Evolutionary conservation across 2,797 vertebrate species (phyloP).

Genomic region (Balearica regulorum): DNA sequence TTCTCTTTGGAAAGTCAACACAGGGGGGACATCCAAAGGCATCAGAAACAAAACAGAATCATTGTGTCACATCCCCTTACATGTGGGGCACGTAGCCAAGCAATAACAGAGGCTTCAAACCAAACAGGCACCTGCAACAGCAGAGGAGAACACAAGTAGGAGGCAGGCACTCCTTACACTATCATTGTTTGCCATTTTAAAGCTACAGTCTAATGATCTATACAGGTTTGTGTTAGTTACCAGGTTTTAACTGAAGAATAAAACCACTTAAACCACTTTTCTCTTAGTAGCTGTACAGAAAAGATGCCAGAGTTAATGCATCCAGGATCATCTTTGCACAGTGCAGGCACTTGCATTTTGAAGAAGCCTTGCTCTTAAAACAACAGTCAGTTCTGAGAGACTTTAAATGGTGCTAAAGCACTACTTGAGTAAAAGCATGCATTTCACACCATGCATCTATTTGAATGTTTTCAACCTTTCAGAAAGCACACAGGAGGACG

Average conservation of each 20-base stretch:
- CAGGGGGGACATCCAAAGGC: background rate
- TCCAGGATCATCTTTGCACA: background rate
- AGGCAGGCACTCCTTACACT: background rate
- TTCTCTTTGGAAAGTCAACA: background rate
- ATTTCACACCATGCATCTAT: background rate
- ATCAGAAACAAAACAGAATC: background rate
- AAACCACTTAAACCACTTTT: background rate
- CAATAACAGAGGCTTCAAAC: background rate
- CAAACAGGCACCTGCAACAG: background rate
- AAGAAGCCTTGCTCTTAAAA: background rate
- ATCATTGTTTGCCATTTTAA: background rate
- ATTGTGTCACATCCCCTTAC: background rate
- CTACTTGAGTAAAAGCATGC: background rate
- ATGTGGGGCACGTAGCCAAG: accelerated
- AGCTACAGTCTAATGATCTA: background rate
- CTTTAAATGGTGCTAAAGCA: background rate
- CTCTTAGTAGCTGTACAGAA: background rate
- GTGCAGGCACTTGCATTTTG: background rate
- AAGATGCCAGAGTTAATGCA: background rate
- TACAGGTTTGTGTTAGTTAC: background rate
- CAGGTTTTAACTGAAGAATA: background rate
- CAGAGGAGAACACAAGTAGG: background rate
- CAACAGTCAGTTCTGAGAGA: background rate
- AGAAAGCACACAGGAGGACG: background rate
- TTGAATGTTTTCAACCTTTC: background rate